Conservation (phyloP, 2,888 invertebrate species). For the Ptychoptera albimana region DNA sequence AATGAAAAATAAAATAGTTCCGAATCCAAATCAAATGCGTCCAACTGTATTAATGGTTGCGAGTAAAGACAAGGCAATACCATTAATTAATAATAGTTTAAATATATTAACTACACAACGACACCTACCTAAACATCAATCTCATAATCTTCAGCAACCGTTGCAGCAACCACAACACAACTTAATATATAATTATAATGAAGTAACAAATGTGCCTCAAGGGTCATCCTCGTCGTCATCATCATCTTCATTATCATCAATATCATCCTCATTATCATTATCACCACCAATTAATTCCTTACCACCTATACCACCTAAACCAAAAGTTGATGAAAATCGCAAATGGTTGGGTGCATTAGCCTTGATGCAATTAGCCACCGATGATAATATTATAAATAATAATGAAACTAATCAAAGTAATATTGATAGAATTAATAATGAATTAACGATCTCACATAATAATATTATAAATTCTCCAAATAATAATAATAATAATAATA, state of each 20-base stretch:
- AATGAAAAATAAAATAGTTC: background rate
- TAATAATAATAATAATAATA: no score
- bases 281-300: conserved; percentile 10
- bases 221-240: background rate
- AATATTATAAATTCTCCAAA: no score
- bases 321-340: conserved; percentile 19
- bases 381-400: conserved; percentile 2
- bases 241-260: background rate
- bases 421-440: no score
- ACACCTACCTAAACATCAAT: no score
- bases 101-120: background rate
- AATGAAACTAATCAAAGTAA: no score
- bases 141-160: no score
- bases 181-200: no score
- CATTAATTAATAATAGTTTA: background rate
- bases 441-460: no score
- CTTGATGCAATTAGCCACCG: conserved; percentile 38
- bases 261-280: background rate
- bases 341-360: conserved; percentile 44
- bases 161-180: no score
- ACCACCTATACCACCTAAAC: conserved; percentile 21
- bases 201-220: no score
- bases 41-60: conserved; percentile 13
- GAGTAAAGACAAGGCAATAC: conserved; percentile 6
- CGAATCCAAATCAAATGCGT: conserved; percentile 10